phyloP scores from a whole-genome alignment of 2,113 vertebrate genomes.

The Zeus faber region DNA sequence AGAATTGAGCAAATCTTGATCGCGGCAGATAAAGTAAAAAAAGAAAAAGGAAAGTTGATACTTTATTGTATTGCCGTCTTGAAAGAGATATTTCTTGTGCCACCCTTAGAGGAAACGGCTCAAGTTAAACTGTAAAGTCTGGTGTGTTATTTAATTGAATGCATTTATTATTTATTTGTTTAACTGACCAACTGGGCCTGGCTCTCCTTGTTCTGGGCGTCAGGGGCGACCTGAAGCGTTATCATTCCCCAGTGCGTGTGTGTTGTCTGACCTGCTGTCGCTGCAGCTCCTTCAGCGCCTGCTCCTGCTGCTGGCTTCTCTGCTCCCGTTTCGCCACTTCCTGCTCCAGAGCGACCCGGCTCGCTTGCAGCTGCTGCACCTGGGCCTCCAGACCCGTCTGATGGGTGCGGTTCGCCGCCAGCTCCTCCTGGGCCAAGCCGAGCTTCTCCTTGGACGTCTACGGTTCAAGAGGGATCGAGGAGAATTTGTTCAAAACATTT shows the following conservation, averaged over 20 bases:
- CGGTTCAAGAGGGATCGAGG: constrained; percentile 1
- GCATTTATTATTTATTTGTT: no score
- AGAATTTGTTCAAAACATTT: not conserved
- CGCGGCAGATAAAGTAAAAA: no score
- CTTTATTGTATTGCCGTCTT: no score
- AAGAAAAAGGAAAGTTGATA: no score
- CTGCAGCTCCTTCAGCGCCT: constrained; percentile 77
- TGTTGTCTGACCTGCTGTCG: constrained; percentile 82
- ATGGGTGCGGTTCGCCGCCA: constrained; percentile 85
- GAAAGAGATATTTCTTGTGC: no score
- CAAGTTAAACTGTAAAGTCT: no score
- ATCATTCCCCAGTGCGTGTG: no score
- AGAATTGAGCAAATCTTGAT: no score
- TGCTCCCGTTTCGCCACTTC: constrained; percentile 78
- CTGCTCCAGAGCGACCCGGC: constrained; percentile 74
- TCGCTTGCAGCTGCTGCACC: constrained; percentile 82
- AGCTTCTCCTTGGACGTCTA: constrained; percentile 89
- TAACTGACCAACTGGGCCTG: constrained; percentile 79
- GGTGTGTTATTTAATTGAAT: no score
- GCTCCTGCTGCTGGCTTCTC: constrained; percentile 76
- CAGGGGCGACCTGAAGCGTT: no score
- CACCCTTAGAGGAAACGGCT: no score
- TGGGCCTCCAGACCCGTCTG: constrained; percentile 78
- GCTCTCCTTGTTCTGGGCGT: constrained; percentile 73
- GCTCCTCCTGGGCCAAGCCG: constrained; percentile 85